Conservation (phyloP, 2,888 invertebrate species). For the Coelopa pilipes region DNA sequence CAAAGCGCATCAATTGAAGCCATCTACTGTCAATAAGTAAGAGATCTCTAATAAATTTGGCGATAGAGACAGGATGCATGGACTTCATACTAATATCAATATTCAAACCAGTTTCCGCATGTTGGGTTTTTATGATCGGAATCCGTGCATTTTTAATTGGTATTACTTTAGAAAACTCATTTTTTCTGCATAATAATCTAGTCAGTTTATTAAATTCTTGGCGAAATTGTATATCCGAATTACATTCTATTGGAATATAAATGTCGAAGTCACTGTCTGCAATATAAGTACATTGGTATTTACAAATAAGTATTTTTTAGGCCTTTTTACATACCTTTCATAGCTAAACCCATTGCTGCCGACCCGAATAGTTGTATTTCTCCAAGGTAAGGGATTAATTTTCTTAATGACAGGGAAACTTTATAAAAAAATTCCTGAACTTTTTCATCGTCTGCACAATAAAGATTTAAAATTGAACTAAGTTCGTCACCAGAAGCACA, state of each 20-base stretch:
- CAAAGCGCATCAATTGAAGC: conserved; percentile 71
- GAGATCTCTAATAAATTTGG: conserved; percentile 73
- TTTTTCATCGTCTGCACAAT: conserved; percentile 47
- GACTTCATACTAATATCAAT: conserved; percentile 82
- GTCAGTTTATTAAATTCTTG: conserved; percentile 63
- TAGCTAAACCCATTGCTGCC: conserved; percentile 76
- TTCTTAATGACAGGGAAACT: conserved; percentile 51
- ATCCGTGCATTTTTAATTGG: conserved; percentile 79
- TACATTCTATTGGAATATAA: conserved; percentile 66
- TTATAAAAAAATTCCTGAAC: conserved; percentile 49
- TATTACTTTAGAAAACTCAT: conserved; percentile 57
- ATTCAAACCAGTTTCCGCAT: conserved; percentile 71
- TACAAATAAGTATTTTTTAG: no score
- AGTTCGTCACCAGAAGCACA: conserved; percentile 48
- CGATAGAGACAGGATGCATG: conserved; percentile 77
- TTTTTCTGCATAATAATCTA: conserved; percentile 64
- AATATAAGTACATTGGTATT: background rate
- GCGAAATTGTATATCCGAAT: conserved; percentile 30
- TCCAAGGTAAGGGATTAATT: conserved; percentile 54
- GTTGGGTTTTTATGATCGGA: conserved; percentile 81
- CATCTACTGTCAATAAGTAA: conserved; percentile 72
- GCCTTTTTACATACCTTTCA: conserved; percentile 67
- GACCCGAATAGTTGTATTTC: conserved; percentile 77
- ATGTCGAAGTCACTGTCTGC: conserved; percentile 79
- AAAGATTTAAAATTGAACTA: conserved; percentile 47